Percentiles rank a stretch among this genome's conserved stretches.
Conservation (phyloP, 2,888 invertebrate genomes). For the Fragum fragum region DNA sequence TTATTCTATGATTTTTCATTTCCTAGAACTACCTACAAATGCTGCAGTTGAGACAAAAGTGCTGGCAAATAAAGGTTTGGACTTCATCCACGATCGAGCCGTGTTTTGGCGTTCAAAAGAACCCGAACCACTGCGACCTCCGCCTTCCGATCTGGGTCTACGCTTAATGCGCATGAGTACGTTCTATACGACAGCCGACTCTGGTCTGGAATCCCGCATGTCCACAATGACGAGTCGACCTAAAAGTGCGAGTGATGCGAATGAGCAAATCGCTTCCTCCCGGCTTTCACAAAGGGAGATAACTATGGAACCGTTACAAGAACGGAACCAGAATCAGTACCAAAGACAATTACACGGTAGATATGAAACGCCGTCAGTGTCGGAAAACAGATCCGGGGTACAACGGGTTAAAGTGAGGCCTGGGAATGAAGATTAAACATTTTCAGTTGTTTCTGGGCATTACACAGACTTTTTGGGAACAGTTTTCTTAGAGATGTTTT, state of each 20-base stretch:
- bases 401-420: slow-evolving; percentile 20
- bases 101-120: slow-evolving; percentile 63
- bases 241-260: slow-evolving; percentile 51
- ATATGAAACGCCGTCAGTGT: background rate
- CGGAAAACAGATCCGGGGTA: slow-evolving; percentile 4
- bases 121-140: slow-evolving; percentile 46
- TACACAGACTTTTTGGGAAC: no score
- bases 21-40: slow-evolving; percentile 59
- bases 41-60: slow-evolving; percentile 57
- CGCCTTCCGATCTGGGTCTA: slow-evolving; percentile 53
- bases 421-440: background rate
- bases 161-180: slow-evolving; percentile 65
- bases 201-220: slow-evolving; percentile 64
- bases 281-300: slow-evolving; percentile 18
- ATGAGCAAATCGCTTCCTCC: background rate
- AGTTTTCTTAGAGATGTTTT: no score
- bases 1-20: no score
- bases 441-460: background rate
- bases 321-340: slow-evolving; percentile 16
- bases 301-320: slow-evolving; percentile 10
- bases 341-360: background rate
- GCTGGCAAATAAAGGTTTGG: slow-evolving; percentile 68
- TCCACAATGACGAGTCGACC: slow-evolving; percentile 55
- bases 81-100: slow-evolving; percentile 67
- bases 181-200: slow-evolving; percentile 60